Conservation (phyloP, 1,140 invertebrate genomes). For the Pogonognathellus flavescens region DNA sequence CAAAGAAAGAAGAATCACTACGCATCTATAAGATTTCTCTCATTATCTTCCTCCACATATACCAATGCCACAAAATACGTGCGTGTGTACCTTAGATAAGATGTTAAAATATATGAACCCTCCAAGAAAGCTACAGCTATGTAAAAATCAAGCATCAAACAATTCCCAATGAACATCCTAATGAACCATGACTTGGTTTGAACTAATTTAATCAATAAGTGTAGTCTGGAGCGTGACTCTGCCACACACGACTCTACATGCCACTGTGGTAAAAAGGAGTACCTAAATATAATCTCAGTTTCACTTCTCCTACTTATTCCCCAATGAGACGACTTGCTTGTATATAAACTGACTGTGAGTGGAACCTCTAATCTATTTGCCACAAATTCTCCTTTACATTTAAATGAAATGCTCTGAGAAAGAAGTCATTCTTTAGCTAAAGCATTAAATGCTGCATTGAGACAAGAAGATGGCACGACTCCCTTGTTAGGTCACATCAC, state of each 20-base stretch:
- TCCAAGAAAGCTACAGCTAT: background rate
- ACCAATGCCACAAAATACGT: background rate
- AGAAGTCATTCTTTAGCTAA: background rate
- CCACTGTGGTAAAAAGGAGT: no score
- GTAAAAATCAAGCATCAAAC: conserved; percentile 3
- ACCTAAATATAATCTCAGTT: background rate
- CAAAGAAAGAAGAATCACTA: background rate
- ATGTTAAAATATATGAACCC: no score
- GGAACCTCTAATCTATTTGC: background rate
- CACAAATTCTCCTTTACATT: background rate
- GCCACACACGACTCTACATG: no score
- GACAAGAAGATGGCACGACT: no score
- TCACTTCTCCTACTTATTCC: background rate
- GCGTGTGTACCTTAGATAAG: background rate
- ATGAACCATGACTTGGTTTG: conserved; percentile 31
- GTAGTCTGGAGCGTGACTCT: background rate
- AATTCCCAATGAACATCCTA: conserved; percentile 8
- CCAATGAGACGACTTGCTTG: background rate
- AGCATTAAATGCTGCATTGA: no score
- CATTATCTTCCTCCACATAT: conserved; percentile 10
- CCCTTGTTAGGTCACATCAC: no score
- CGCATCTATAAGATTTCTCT: background rate
- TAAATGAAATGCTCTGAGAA: background rate
- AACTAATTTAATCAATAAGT: conserved; percentile 12
- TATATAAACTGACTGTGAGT: background rate